Conservation (phyloP, 2,113 vertebrate species). For the Neopipo cinnamomea region DNA sequence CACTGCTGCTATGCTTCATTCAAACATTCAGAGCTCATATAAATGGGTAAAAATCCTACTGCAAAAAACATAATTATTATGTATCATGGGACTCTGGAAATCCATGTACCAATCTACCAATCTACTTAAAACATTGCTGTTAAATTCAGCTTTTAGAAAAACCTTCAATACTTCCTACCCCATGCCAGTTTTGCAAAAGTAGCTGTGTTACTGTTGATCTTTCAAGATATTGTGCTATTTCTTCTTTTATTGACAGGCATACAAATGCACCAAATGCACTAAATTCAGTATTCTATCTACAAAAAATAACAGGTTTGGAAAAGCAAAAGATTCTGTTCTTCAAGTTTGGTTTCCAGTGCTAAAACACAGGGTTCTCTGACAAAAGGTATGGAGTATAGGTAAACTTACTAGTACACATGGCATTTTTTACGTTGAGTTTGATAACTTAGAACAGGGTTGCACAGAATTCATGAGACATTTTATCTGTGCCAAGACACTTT, state of each 20-base stretch:
- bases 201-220: not conserved
- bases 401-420: not conserved
- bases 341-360: not conserved
- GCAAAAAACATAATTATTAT: conserved; percentile 1
- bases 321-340: not conserved
- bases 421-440: not conserved
- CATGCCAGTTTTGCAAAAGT: not conserved
- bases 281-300: not conserved
- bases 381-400: not conserved
- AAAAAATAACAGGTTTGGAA: not conserved
- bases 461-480: not conserved
- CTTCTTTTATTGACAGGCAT: not conserved
- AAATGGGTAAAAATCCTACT: not conserved
- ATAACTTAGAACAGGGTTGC: not conserved
- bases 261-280: not conserved
- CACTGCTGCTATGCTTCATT: not conserved
- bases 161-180: not conserved
- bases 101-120: not conserved
- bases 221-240: not conserved
- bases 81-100: not conserved
- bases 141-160: conserved; percentile 35
- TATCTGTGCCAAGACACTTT: not conserved
- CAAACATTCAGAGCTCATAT: not conserved
- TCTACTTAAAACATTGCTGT: not conserved
- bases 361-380: not conserved